Evolutionary conservation across 2,113 vertebrate genomes (phyloP).

Genomic region (Sapayoa aenigma): DNA sequence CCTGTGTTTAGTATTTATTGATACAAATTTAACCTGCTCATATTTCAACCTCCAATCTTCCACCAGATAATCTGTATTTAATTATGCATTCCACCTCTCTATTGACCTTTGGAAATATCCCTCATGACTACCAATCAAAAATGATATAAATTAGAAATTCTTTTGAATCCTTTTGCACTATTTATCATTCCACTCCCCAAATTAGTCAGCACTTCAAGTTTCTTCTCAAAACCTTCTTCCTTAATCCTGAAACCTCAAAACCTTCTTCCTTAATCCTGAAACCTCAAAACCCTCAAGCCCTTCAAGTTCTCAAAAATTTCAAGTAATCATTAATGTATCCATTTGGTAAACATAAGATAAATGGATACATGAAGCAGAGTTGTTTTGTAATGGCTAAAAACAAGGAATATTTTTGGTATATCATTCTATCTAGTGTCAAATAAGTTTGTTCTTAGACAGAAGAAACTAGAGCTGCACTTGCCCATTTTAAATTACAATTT

Average conservation of each 20-base stretch:
- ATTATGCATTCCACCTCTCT: constrained; percentile 66
- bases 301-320: background rate
- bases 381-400: background rate
- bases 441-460: background rate
- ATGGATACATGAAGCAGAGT: background rate
- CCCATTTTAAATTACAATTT: background rate
- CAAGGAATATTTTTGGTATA: background rate
- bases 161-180: constrained; percentile 1
- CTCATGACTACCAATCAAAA: constrained; percentile 53
- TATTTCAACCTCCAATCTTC: constrained; percentile 58
- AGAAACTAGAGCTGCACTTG: background rate
- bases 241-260: background rate
- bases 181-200: constrained; percentile 25
- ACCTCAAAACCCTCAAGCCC: background rate
- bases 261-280: background rate
- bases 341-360: background rate
- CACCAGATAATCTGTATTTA: constrained; percentile 53
- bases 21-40: constrained; percentile 62
- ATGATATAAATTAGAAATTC: constrained; percentile 35
- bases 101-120: constrained; percentile 61
- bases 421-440: background rate
- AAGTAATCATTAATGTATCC: background rate
- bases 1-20: constrained; percentile 63
- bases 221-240: background rate
- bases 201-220: background rate